Percentiles rank a stretch among this genome's conserved stretches.
These are phyloP conservation scores for Dysmachus trigonus DNA, from an alignment of 2,888 invertebrate genomes.

Conservation along the genomic window DNA sequence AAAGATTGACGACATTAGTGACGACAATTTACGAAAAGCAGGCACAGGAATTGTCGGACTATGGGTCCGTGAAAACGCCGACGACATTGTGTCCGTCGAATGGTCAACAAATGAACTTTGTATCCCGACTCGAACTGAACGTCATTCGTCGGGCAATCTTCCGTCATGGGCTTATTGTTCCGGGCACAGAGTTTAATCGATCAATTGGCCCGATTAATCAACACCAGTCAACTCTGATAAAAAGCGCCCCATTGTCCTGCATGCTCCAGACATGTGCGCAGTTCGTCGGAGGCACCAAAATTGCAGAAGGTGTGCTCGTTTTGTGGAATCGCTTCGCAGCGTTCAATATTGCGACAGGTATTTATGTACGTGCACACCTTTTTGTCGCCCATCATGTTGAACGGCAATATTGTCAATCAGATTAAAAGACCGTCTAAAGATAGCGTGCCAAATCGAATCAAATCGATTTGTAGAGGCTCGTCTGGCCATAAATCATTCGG, in stretches of 20 bases:
- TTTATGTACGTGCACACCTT: neutral
- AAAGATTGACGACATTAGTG: neutral
- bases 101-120: neutral
- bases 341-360: neutral
- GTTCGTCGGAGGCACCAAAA: neutral
- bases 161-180: neutral
- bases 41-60: neutral
- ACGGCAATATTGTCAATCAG: neutral
- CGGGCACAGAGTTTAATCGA: neutral
- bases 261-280: neutral
- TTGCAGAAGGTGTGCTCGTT: neutral
- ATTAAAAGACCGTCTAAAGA: neutral
- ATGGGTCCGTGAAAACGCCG: neutral
- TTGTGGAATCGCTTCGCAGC: neutral
- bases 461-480: neutral
- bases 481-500: neutral
- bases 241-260: neutral
- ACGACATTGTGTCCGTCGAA: neutral
- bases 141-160: neutral
- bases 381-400: neutral
- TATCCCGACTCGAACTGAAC: neutral
- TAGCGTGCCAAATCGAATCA: neutral
- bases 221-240: neutral
- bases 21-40: neutral
- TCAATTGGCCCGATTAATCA: neutral